Conservation (phyloP, 2,888 invertebrate species). For the Hydroisotoma schaefferi region DNA sequence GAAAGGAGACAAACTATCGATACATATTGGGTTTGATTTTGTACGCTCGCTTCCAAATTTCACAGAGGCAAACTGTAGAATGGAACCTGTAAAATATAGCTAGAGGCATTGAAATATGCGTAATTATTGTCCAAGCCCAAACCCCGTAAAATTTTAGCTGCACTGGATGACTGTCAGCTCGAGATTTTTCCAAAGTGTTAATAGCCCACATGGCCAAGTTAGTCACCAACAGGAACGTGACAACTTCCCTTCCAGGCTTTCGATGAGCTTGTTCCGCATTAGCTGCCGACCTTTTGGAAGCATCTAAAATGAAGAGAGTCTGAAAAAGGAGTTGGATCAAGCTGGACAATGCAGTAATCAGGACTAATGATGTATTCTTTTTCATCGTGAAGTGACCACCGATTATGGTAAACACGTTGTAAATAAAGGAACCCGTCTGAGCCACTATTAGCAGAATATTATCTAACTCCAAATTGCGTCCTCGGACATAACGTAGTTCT, state of each 20-base stretch:
- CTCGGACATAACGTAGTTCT: constrained; percentile 77
- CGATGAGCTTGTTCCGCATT: constrained; percentile 75
- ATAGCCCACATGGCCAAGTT: constrained; percentile 86
- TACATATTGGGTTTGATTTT: constrained; percentile 70
- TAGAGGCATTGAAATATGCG: constrained; percentile 54
- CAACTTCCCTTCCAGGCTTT: constrained; percentile 89
- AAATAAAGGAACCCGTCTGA: constrained; percentile 90
- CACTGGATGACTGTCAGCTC: constrained; percentile 54
- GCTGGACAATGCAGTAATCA: constrained; percentile 78
- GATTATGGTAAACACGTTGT: constrained; percentile 88
- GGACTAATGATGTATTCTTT: constrained; percentile 73
- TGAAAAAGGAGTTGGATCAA: constrained; percentile 84
- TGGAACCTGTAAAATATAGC: constrained; percentile 69
- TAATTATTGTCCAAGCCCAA: constrained; percentile 51
- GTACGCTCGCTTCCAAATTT: constrained; percentile 93
- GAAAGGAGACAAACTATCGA: too few species aligned
- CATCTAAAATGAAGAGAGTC: constrained; percentile 86
- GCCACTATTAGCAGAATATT: constrained; percentile 90
- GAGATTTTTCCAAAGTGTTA: constrained; percentile 54
- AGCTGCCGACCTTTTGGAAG: constrained; percentile 76
- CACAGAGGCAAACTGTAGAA: constrained; percentile 89
- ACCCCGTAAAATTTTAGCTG: constrained; percentile 54
- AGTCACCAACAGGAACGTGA: constrained; percentile 83
- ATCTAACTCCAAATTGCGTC: constrained; percentile 76
- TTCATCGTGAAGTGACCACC: constrained; percentile 73